Base-by-base conservation (phyloP, 2,797 vertebrate species). In the Micrastur ruficollis region DNA sequence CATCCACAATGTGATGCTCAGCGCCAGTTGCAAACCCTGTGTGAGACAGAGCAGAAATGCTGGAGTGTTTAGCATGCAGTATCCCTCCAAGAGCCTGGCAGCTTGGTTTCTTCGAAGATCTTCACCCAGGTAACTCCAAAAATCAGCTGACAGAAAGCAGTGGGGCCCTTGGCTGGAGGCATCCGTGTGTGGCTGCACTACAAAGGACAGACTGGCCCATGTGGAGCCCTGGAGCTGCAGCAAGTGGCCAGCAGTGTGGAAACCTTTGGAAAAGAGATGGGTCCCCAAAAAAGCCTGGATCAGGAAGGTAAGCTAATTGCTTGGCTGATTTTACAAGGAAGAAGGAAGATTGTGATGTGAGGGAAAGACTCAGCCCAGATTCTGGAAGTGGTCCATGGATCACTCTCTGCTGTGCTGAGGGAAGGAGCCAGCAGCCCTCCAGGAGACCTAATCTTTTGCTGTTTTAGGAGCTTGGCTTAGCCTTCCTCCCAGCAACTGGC, bases 121-220 rank as follows among this genome's bases (percentile, higher is more conserved):
- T 11, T 40, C 27, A 44, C 10, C 4, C 26, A 80, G 27, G 17
- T 46, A 47, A 26, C 36, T 15, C 53, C 58, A 65, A 85, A 82
- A 73, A 44, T 58, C 46, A 76, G 2, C 27, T 79, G 67, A 32
- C n/a, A 61, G 67, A 52, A 72, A 63, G 17, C 22, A 40, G 13
- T 2, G 34, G 23, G 14, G 31, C 59, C 32, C n/a, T 84, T 6
- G 22, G 19, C 31, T 63, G 92, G 65, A 58, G 52, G 8, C 13
- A 13, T 6, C 73, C 7, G 4, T 0, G 1, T 32, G 42, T 61
- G 42, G 19, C 18, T 80, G 31, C 46, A 7, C 18, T 18, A 2
- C 31, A 38, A 25, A 68, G 73, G 32, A 49, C 20, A 50, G 22
- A 26, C 14, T 8, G 36, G 14, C 12, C 47, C 27, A 2, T 1